Evolutionary conservation across 2,888 invertebrate genomes (phyloP), one percentile per base, ranked within the genome.

Genomic region (Mechanitis mazaeus): DNA sequence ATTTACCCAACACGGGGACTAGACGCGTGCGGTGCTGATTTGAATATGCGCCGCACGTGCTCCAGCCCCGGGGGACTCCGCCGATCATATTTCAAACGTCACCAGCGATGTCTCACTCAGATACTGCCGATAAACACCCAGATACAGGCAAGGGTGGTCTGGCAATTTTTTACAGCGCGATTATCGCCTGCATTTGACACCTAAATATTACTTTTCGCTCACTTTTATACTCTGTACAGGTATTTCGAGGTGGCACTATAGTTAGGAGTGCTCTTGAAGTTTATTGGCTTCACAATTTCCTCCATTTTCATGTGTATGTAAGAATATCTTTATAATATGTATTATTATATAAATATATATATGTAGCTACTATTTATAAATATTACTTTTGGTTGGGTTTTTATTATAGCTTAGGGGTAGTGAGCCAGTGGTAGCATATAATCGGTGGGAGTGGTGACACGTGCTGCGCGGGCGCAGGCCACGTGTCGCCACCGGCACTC

Each of bases 31-130:
- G 83, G 81, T 82, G 80, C 86, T 84, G 85, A 90, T 90, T 90
- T 90, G 90, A 90, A 90, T 90, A 91, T 87, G 85, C 87, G 84
- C 71, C 83, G 86, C 90, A 90, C 90, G 90, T 87, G 58, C 62
- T 56, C 77, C 66, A 65, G 67, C 69, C 83, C 80, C 81, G 76
- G 69, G 88, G 87, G 88, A 87, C 87, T 80, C 79, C 83, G 80
- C 82, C 83, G 88, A 89, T 90, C 89, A 90, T 90, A 90, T 90
- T 90, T 90, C 90, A 90, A 90, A 88, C 85, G 90, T 90, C 90
- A 90, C 84, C 84, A 78, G 82, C 87, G 88, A 90, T 90, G 90
- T 90, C 89, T 90, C 89, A 87, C 89, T 90, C 88, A 85, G 90
- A 90, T 90, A 86, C 87, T 84, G 88, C 87, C 88, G 89, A 89